Percentiles rank a stretch among this genome's conserved stretches.
These are phyloP conservation scores for Lethenteron camtschaticum DNA, from an alignment of 2,113 vertebrate species.

Conservation along the genomic window DNA sequence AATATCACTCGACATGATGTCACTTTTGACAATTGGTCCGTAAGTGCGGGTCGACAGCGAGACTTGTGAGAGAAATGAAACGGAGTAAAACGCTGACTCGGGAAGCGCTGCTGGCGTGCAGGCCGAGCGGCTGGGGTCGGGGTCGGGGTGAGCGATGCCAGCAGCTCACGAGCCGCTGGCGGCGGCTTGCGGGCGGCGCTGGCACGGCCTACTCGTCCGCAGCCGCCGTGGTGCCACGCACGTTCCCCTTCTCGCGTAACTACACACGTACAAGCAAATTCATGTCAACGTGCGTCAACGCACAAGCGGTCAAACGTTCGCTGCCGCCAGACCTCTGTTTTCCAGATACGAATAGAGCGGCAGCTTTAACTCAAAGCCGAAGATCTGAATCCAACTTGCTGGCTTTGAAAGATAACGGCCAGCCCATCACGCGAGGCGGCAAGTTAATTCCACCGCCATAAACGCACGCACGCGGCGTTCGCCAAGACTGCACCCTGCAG, in stretches of 20 bases:
- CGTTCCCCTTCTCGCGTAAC: conserved; percentile 68
- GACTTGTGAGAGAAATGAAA: too few relatives aligned
- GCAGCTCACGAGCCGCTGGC: too few relatives aligned
- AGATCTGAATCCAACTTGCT: background rate
- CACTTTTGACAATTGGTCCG: too few relatives aligned
- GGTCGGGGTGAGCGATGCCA: too few relatives aligned
- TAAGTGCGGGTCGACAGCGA: too few relatives aligned
- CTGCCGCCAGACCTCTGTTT: background rate
- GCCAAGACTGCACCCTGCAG: too few relatives aligned
- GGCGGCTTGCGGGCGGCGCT: too few relatives aligned
- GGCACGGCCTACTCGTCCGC: conserved; percentile 42
- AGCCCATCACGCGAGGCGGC: background rate
- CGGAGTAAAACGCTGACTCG: too few relatives aligned
- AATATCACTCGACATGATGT: too few relatives aligned
- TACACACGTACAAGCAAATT: conserved; percentile 44
- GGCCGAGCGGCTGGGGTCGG: too few relatives aligned
- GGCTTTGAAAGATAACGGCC: background rate
- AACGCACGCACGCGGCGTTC: background rate
- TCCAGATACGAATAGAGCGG: background rate
- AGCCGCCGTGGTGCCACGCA: conserved; percentile 78
- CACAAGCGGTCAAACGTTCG: conserved; percentile 13
- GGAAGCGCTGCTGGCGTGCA: too few relatives aligned
- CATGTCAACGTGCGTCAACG: conserved; percentile 19
- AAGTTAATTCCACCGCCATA: background rate
- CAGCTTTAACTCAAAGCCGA: background rate